A percentile compares a stretch with the other conserved stretches of the same genome.
These are phyloP conservation scores for Tiphia femorata DNA, from an alignment of 2,888 invertebrate species.

Conservation along the genomic window DNA sequence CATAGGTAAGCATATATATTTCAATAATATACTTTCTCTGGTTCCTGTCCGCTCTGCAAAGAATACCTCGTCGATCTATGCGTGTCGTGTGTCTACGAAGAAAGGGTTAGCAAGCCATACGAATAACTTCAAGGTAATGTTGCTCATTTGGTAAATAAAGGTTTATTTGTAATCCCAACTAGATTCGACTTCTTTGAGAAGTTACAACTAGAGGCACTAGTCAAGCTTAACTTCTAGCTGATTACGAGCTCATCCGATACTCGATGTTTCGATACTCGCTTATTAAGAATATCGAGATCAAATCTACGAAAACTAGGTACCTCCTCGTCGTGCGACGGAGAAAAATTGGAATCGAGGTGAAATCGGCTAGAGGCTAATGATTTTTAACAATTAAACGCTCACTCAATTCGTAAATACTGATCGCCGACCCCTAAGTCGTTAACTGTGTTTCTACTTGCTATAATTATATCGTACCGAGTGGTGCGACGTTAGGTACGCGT, in stretches of 20 bases:
- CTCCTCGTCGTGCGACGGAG: constrained; percentile 21
- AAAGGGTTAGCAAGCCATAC: too few species aligned
- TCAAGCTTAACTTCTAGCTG: constrained; percentile 61
- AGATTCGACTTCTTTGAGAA: constrained; percentile 53
- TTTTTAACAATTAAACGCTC: constrained; percentile 20
- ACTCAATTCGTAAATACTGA: constrained; percentile 10
- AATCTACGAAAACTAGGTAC: constrained; percentile 19
- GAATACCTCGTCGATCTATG: too few species aligned
- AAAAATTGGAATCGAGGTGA: constrained; percentile 32
- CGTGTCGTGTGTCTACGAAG: too few species aligned
- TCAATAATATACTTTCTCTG: too few species aligned
- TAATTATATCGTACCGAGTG: constrained; percentile 7
- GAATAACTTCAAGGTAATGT: constrained; percentile 15
- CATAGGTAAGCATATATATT: too few species aligned
- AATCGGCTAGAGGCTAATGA: constrained; percentile 26
- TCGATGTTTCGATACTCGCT: constrained; percentile 42
- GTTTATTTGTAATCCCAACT: constrained; percentile 51
- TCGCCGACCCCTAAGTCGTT: constrained; percentile 27
- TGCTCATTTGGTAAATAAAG: constrained; percentile 51
- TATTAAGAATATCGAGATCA: constrained; percentile 13
- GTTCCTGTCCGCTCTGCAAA: too few species aligned
- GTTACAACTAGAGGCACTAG: constrained; percentile 65
- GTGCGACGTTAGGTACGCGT: not conserved
- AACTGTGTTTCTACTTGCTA: constrained; percentile 7
- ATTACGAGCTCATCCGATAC: constrained; percentile 46